phyloP scores from a whole-genome alignment of 2,797 vertebrate species.

The Leptodactylus fallax region DNA sequence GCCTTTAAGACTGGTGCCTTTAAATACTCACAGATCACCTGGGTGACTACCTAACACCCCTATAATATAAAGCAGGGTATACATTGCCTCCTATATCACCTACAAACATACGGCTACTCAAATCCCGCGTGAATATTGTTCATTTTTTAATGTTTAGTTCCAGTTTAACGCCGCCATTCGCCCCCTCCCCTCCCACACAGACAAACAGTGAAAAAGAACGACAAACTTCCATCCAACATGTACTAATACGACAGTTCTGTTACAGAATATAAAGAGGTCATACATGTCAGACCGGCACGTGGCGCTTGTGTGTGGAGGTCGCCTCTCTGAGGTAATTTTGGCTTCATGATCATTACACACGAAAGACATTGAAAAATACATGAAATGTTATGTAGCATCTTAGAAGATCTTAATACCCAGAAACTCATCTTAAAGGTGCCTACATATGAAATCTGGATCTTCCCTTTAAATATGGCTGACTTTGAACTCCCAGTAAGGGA shows the following conservation, averaged over 20 bases:
- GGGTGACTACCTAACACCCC: no score
- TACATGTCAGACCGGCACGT: conserved; percentile 6
- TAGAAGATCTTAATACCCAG: neutral
- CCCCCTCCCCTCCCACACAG: neutral
- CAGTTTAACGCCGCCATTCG: neutral
- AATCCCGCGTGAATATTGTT: neutral
- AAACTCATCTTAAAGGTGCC: neutral
- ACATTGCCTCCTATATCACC: neutral
- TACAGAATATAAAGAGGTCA: conserved; percentile 68
- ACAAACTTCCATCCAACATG: conserved; percentile 63
- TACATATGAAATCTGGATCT: neutral
- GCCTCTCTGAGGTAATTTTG: conserved; percentile 38
- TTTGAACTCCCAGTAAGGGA: neutral
- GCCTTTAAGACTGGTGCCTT: neutral
- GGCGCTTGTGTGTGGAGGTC: neutral
- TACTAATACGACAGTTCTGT: conserved; percentile 65
- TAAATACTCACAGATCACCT: no score
- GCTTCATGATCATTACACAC: neutral
- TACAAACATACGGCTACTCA: neutral
- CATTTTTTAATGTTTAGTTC: neutral
- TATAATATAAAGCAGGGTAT: neutral
- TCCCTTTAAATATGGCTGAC: neutral
- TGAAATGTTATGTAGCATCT: neutral
- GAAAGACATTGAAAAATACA: neutral
- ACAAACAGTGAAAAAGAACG: neutral